These are phyloP conservation scores for Agapetus fuscipes DNA, from an alignment of 2,888 invertebrate genomes.

Conservation along the genomic window DNA sequence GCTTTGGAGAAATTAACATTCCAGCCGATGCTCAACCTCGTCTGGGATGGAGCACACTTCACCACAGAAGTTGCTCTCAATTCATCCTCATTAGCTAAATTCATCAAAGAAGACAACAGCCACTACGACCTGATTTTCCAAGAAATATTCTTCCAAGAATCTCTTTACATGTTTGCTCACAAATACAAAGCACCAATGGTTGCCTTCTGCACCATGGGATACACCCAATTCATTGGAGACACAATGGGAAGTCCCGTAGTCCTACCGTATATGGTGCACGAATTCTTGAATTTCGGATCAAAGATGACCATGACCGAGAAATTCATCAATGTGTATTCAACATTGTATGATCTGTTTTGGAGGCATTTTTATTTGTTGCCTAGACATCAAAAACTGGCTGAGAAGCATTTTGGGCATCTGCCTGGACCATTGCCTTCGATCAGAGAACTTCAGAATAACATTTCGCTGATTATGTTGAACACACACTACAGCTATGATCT, in stretches of 20 bases:
- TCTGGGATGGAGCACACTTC: slow-evolving; percentile 29
- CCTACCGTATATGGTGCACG: slow-evolving; percentile 36
- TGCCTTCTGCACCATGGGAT: slow-evolving; percentile 14
- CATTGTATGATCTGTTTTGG: slow-evolving; percentile 34
- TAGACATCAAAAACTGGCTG: slow-evolving; percentile 32
- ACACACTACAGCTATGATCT: slow-evolving; percentile 41
- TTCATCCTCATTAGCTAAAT: slow-evolving; percentile 6
- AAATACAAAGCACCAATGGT: slow-evolving; percentile 22
- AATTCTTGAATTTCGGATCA: slow-evolving; percentile 33
- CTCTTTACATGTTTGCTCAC: slow-evolving; percentile 24
- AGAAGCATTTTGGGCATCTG: slow-evolving; percentile 32
- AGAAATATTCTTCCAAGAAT: slow-evolving; percentile 24
- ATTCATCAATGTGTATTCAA: slow-evolving; percentile 39
- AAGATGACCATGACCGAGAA: slow-evolving; percentile 44
- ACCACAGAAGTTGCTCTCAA: slow-evolving; percentile 11
- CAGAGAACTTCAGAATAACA: slow-evolving; percentile 34
- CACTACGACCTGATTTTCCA: slow-evolving; percentile 24
- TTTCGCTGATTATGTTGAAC: slow-evolving; percentile 38
- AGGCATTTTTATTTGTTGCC: slow-evolving; percentile 35
- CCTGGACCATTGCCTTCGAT: slow-evolving; percentile 34
- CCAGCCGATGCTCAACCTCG: slow-evolving; percentile 1
- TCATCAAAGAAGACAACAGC: slow-evolving; percentile 16
- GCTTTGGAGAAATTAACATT: slow-evolving; percentile 5
- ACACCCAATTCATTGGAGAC: slow-evolving; percentile 5
- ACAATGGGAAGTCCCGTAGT: slow-evolving; percentile 14